phyloP scores from a whole-genome alignment of 2,113 vertebrate species.

The Atrichornis clamosus region DNA sequence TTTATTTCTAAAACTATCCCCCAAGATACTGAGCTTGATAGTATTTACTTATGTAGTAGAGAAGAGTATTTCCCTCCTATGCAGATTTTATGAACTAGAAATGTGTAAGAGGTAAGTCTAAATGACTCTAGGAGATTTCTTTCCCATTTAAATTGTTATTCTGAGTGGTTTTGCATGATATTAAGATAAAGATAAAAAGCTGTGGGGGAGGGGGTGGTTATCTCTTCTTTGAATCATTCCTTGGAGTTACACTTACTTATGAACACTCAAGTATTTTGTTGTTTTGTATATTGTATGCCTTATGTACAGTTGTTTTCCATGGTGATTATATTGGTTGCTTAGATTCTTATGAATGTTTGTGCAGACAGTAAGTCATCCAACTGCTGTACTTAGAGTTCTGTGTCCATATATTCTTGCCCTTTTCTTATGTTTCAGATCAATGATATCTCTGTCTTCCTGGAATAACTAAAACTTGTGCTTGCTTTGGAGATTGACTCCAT shows the following conservation, averaged over 20 bases:
- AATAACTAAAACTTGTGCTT: background rate
- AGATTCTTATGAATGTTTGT: background rate
- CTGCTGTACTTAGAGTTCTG: background rate
- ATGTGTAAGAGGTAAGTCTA: background rate
- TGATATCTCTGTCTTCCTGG: background rate
- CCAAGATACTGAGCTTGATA: background rate
- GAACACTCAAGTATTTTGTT: background rate
- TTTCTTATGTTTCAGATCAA: background rate
- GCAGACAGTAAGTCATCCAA: background rate
- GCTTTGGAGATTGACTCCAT: background rate
- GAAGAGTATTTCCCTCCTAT: background rate
- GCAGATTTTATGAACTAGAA: background rate
- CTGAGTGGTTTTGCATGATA: background rate
- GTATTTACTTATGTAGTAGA: background rate
- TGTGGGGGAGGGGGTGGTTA: rapidly evolving
- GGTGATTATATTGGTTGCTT: background rate
- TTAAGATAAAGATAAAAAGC: background rate
- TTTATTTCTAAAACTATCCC: background rate
- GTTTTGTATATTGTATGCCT: background rate
- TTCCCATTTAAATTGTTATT: background rate
- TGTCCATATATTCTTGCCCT: background rate
- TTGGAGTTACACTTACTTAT: background rate
- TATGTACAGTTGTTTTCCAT: background rate
- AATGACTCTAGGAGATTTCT: background rate
- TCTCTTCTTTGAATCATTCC: background rate